Percentiles rank a stretch among this genome's conserved stretches.
Conservation (phyloP, 1,140 invertebrate genomes). For the Anadara kagoshimensis region DNA sequence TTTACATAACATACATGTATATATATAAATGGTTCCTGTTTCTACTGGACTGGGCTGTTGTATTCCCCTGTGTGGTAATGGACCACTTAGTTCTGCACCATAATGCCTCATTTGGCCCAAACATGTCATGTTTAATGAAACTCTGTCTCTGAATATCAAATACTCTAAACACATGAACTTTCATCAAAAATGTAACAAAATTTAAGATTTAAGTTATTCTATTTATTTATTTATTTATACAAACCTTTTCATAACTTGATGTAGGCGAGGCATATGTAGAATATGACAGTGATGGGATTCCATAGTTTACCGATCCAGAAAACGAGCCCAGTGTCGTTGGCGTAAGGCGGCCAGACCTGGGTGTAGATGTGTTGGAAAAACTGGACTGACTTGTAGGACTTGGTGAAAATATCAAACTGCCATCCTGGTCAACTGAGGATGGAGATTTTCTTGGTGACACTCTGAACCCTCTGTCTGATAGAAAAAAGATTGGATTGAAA, state of each 20-base stretch:
- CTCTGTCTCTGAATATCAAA: background rate
- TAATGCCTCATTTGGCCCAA: background rate
- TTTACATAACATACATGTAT: too few species aligned
- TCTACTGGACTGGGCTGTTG: too few species aligned
- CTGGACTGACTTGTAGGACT: constrained; percentile 27
- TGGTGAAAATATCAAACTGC: constrained; percentile 23
- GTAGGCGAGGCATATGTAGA: constrained; percentile 19
- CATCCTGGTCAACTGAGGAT: constrained; percentile 12
- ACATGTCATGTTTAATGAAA: background rate
- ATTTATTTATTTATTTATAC: too few species aligned
- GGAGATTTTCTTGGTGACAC: constrained; percentile 24
- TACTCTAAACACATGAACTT: too few species aligned
- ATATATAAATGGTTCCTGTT: too few species aligned
- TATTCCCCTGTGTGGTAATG: too few species aligned
- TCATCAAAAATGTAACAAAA: too few species aligned
- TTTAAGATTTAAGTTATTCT: too few species aligned
- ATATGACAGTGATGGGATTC: constrained; percentile 18
- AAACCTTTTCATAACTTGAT: constrained; percentile 7
- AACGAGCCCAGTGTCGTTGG: constrained; percentile 18
- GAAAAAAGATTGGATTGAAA: background rate
- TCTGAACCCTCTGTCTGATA: constrained; percentile 27
- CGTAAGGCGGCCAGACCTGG: constrained; percentile 11
- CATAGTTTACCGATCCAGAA: constrained; percentile 18
- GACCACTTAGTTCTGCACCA: too few species aligned
- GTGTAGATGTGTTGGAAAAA: constrained; percentile 16